Evolutionary conservation across 2,888 invertebrate species (phyloP), one percentile per base, ranked within the genome.

Genomic region (Frankliniella fusca): DNA sequence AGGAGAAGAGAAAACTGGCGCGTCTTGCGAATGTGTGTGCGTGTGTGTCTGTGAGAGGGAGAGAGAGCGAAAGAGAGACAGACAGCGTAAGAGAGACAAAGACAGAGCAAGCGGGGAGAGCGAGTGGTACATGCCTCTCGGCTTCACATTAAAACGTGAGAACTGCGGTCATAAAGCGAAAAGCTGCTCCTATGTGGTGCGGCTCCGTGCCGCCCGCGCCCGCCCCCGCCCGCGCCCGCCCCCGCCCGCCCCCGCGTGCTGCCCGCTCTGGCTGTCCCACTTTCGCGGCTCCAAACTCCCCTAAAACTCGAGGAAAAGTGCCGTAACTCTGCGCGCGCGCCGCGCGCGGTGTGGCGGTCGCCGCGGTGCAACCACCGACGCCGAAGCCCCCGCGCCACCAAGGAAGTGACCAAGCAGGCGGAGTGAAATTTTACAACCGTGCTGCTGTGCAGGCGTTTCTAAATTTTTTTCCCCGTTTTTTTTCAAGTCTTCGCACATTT

Each of bases 11-110:
- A 38, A 38, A 38, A 38, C 38, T 2, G 3, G 38, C 5, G 38
- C 38, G 38, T 5, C 38, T 38, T 38, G 38, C 38, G 38, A 38
- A 38, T 38, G 38, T 38, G 38, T 38, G 38, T 38, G 38, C 5
- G 38, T 76, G 82, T 82, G 81, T 81, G 81, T 81, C 81, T 54
- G 48, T 11, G 80, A 48, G 80, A 27, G 82, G 27, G 81, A 80
- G 81, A 28, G 61, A 61, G 23, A 54, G 48, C 49, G 81, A 81
- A 27, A 61, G 12, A 65, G 50, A 10, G n/a, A 27, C 28, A 65
- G 65, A 80, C 8, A 23, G 2, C 0, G 81, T 80, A 15, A 76
- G 48, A 48, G 80, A 80, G 70, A 27, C 38, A 83, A 82, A 70
- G 61, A 83, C 15, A 82, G 54, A 70, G 76, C 70, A 82, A 82